Evolutionary conservation across 1,140 invertebrate species (phyloP).

Genomic region (Lordiphosa collinella): DNA sequence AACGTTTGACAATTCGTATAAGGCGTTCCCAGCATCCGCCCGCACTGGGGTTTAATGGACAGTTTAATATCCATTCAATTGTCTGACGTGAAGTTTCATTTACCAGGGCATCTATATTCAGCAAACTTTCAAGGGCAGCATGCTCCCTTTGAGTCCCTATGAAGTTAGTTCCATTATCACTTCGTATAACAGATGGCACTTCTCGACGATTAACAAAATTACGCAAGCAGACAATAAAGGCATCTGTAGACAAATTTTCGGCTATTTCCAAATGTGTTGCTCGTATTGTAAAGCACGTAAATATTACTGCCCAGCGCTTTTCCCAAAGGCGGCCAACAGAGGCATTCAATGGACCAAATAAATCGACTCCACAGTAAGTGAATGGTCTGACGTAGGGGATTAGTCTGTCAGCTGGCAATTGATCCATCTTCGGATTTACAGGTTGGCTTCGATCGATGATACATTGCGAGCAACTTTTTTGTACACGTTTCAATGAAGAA

Average conservation of each 20-base stretch:
- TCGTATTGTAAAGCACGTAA: slow-evolving; percentile 7
- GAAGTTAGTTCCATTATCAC: neutral
- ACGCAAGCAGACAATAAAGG: neutral
- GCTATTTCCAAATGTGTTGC: neutral
- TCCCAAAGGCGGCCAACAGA: neutral
- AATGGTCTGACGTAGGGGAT: neutral
- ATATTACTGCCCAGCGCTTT: neutral
- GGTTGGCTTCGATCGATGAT: slow-evolving; percentile 5
- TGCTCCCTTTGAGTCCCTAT: too few relatives aligned
- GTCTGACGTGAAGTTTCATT: too few relatives aligned
- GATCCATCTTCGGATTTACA: neutral
- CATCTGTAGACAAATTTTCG: neutral
- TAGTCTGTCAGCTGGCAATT: slow-evolving; percentile 1
- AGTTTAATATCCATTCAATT: too few relatives aligned
- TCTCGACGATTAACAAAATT: neutral
- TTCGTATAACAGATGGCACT: neutral
- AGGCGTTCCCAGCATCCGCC: too few relatives aligned
- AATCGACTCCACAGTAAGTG: neutral
- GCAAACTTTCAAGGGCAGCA: too few relatives aligned
- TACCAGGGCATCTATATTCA: too few relatives aligned
- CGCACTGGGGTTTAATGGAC: too few relatives aligned
- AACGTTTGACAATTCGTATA: too few relatives aligned
- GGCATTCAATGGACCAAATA: neutral
- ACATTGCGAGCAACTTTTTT: neutral
- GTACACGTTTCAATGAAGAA: neutral